Conservation (phyloP, 2,797 vertebrate genomes). For the Nasua narica region DNA sequence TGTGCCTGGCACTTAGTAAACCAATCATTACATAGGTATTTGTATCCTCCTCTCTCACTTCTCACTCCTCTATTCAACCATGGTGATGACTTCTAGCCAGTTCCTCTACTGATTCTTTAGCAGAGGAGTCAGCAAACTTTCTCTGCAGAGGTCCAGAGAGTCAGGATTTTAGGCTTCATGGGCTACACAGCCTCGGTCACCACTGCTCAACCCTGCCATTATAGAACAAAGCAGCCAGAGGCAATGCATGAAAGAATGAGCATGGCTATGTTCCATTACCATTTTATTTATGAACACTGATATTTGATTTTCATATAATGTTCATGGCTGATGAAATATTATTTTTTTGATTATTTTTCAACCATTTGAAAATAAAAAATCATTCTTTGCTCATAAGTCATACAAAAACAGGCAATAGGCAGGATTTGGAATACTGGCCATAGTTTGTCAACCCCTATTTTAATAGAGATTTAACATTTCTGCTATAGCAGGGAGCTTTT, state of each 20-base stretch:
- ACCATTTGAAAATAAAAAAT: slow-evolving; percentile 14
- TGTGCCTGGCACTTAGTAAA: not conserved
- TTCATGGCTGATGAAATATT: slow-evolving; percentile 23
- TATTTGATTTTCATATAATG: slow-evolving; percentile 44
- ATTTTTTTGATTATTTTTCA: slow-evolving; percentile 47
- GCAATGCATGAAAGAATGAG: not conserved
- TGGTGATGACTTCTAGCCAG: not conserved
- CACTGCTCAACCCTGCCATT: not conserved
- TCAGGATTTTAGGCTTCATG: not conserved
- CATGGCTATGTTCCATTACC: not conserved
- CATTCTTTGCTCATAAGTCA: not conserved
- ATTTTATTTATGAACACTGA: slow-evolving; percentile 35
- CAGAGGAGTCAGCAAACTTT: not conserved
- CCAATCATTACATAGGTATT: not conserved
- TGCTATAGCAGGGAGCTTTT: slow-evolving; percentile 3
- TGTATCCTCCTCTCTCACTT: not conserved
- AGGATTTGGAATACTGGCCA: not conserved
- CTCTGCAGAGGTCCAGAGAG: not conserved
- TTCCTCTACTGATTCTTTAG: slow-evolving; percentile 17
- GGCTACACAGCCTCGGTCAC: not conserved
- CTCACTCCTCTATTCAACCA: not conserved
- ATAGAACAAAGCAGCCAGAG: not conserved
- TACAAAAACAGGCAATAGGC: not conserved
- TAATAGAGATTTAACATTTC: not conserved
- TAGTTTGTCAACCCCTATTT: not conserved